phyloP scores from a whole-genome alignment of 2,113 vertebrate species.

The Rhea americana region DNA sequence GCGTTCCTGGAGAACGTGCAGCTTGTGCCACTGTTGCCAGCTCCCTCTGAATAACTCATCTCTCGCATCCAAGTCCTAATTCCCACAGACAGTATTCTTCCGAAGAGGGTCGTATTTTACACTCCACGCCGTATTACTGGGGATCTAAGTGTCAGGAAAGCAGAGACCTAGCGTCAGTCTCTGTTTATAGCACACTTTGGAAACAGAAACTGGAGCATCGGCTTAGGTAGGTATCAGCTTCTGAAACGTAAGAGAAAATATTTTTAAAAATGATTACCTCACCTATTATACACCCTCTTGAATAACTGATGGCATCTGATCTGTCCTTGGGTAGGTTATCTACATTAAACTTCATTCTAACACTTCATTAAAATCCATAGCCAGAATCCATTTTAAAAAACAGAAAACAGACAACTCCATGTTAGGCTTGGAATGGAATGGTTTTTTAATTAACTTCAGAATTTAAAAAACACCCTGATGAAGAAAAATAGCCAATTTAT shows the following conservation, averaged over 20 bases:
- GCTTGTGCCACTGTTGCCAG: background rate
- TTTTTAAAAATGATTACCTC: background rate
- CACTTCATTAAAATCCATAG: background rate
- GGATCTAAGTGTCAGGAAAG: background rate
- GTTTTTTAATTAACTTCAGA: background rate
- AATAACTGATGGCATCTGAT: background rate
- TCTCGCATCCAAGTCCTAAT: rapidly evolving
- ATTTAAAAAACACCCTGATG: background rate
- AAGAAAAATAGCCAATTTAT: background rate
- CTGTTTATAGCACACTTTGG: rapidly evolving
- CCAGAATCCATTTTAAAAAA: background rate
- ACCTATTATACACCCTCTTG: background rate
- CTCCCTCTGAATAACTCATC: background rate
- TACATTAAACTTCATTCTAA: background rate
- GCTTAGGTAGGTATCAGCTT: background rate
- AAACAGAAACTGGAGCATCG: background rate
- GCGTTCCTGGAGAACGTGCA: rapidly evolving
- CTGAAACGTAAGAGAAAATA: background rate
- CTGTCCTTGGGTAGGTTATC: background rate
- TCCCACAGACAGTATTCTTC: background rate
- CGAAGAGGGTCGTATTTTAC: background rate
- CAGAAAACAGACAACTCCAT: background rate
- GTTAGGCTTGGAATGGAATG: background rate
- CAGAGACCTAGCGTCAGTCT: background rate
- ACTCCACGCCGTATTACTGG: rapidly evolving